Percentiles rank a stretch among this genome's conserved stretches.
Conservation (phyloP, 1,140 invertebrate genomes). For the Mya arenaria region DNA sequence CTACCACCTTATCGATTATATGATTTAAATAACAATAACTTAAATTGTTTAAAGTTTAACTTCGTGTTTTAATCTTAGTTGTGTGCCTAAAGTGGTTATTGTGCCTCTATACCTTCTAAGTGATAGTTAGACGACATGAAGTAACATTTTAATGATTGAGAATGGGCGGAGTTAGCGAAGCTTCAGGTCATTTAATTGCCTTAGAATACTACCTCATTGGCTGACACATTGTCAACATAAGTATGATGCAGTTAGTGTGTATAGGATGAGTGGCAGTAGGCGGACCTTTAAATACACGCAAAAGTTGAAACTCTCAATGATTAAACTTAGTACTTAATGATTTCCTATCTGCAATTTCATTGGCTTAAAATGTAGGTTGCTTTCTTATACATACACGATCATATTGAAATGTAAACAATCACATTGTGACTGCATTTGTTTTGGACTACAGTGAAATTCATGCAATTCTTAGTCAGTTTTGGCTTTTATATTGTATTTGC, state of each 20-base stretch:
- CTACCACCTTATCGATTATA: too few species aligned
- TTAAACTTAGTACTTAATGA: background rate
- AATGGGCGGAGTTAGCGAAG: background rate
- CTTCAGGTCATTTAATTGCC: background rate
- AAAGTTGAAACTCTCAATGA: background rate
- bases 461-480: background rate
- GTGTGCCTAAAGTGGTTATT: too few species aligned
- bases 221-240: background rate
- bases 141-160: background rate
- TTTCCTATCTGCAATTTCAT: background rate
- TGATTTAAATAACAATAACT: too few species aligned
- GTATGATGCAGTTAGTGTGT: too few species aligned
- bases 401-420: background rate
- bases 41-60: too few species aligned
- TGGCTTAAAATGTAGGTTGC: background rate
- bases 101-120: background rate
- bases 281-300: background rate
- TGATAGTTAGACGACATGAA: background rate
- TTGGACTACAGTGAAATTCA: background rate
- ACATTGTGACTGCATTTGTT: background rate
- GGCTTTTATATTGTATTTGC: conserved; percentile 13
- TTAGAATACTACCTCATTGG: background rate
- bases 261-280: too few species aligned
- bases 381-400: background rate
- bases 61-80: too few species aligned